Evolutionary conservation across 2,113 vertebrate genomes (phyloP).

Genomic region (Nycticorax nycticorax): DNA sequence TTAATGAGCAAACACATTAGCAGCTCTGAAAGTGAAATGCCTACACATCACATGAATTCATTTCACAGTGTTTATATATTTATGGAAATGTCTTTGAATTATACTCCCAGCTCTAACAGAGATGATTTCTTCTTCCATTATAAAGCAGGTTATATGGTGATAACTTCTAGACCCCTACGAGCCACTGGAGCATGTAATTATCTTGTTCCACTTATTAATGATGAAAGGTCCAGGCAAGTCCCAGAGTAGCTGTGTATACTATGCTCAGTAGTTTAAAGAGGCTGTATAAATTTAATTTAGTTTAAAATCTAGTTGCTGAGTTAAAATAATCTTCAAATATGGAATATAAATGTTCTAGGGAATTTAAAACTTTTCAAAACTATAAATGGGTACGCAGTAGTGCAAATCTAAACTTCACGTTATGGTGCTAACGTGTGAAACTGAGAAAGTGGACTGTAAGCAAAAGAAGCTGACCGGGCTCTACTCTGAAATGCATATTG

Average conservation of each 20-base stretch:
- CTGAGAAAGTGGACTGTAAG: background rate
- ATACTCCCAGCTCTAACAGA: background rate
- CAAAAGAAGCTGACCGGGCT: background rate
- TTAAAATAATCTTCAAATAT: conserved; percentile 7
- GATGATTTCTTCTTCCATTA: conserved; percentile 45
- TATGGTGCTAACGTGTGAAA: background rate
- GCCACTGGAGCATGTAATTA: conserved; percentile 61
- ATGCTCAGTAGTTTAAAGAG: conserved; percentile 5
- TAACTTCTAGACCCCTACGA: conserved; percentile 53
- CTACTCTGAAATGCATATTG: background rate
- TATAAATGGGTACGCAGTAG: background rate
- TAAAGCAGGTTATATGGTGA: conserved; percentile 37
- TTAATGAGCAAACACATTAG: conserved; percentile 35
- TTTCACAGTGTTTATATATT: conserved; percentile 53
- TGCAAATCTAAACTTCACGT: background rate
- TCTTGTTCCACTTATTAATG: conserved; percentile 57
- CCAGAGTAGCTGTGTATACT: conserved; percentile 16
- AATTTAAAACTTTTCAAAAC: background rate
- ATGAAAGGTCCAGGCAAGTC: conserved; percentile 48
- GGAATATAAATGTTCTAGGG: background rate
- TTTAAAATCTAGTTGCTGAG: conserved; percentile 1
- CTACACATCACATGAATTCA: background rate
- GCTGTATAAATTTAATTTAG: conserved; percentile 26
- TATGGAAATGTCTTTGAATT: conserved; percentile 50
- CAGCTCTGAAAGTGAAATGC: conserved; percentile 20